A percentile compares a stretch with the other conserved stretches of the same genome.
Conservation (phyloP, 2,113 vertebrate species). For the Rhineura floridana region DNA sequence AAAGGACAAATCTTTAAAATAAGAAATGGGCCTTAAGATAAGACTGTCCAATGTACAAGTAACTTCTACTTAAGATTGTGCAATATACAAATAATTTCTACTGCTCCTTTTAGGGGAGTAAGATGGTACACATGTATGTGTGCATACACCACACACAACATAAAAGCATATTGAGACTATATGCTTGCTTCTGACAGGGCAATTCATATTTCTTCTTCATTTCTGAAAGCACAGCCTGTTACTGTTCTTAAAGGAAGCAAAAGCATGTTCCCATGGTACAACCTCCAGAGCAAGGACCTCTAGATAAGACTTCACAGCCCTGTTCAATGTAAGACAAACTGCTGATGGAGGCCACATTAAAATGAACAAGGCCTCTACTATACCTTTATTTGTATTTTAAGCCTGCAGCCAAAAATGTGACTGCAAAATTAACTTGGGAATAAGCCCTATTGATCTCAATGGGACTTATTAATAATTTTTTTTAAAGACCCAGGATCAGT, state of each 20-base stretch:
- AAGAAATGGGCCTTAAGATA: not conserved
- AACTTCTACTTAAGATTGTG: too few relatives aligned
- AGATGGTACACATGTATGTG: too few relatives aligned
- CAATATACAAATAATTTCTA: not conserved
- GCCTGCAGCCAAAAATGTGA: not conserved
- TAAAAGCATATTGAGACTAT: not conserved
- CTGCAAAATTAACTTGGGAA: not conserved
- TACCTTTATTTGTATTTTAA: not conserved
- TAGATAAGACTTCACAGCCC: not conserved
- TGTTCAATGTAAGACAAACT: not conserved
- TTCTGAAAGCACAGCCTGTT: constrained; percentile 17
- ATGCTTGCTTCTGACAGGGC: constrained; percentile 30
- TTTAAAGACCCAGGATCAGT: too few relatives aligned
- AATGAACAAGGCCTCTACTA: not conserved
- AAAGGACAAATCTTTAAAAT: not conserved
- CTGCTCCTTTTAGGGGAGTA: not conserved
- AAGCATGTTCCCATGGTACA: constrained; percentile 30
- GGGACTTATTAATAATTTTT: too few relatives aligned
- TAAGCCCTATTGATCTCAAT: too few relatives aligned
- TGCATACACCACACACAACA: not conserved
- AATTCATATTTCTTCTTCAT: constrained; percentile 46
- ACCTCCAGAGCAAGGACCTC: not conserved
- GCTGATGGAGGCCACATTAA: too few relatives aligned
- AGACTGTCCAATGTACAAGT: not conserved
- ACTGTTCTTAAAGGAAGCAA: constrained; percentile 42